Base-by-base conservation (phyloP, 2,888 invertebrate species). In the Ariolimax columbianus region DNA sequence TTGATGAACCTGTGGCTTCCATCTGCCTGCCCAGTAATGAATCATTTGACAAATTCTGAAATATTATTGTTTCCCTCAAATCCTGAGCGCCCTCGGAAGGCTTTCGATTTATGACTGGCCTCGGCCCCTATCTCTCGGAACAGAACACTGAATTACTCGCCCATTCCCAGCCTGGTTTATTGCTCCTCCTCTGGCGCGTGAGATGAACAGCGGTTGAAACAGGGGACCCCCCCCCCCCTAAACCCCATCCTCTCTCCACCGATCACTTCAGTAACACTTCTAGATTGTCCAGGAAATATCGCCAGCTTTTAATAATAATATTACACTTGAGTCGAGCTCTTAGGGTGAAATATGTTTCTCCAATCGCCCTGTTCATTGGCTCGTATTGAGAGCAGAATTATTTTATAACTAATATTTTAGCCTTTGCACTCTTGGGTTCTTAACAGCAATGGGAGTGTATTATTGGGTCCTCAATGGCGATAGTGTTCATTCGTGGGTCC, bases 111-210 rank as follows among this genome's bases (percentile, higher is more conserved):
- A 87, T 79, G 55, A 63, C 63, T 51, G 78, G 66, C 63, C 78
- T 43, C 66, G 47, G 70, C 72, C 83, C 85, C 86, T 87, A 85
- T 87, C 87, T 87, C 77, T 68, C 78, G 82, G 77, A 75, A 73
- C 87, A 85, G 83, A 86, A 87, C 86, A 85, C 84, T 88, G 85
- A 87, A 88, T 88, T 88, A 87, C 87, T 85, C 66, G 84, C 85
- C 83, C 87, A 84, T 88, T 87, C 83, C 85, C 68, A 51, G 80
- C 55, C 87, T 86, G 79, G 87, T 88, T 88, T 88, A 88, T 88
- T 80, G 86, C 86, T 86, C 79, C 85, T 82, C 83, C 82, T 86
- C 83, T 85, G 82, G 78, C 83, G 83, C 83, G 84, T 81, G 86
- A 84, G 86, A 88, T 88, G 86, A 86, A 77, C 70, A 81, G 14